These are phyloP conservation scores for Apostichopus parvimensis DNA, from an alignment of 35 echinoderm and acorn worm species.

Conservation along the genomic window DNA sequence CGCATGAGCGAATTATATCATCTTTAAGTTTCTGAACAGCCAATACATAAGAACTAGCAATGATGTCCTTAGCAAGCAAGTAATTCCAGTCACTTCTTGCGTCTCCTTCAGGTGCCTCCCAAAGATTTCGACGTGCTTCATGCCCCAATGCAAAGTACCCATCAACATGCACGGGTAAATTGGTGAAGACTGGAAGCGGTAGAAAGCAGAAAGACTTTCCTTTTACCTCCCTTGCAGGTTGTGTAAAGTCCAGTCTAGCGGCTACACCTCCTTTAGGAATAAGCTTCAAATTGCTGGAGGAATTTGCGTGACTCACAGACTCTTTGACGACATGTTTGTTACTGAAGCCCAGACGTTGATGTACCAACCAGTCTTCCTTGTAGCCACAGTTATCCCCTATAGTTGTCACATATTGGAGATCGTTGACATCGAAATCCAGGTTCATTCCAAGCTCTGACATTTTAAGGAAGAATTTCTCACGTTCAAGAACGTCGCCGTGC, in stretches of 20 bases:
- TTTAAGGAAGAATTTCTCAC: not conserved
- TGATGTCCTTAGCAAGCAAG: constrained; percentile 29
- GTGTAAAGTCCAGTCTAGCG: not conserved
- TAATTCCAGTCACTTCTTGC: constrained; percentile 70
- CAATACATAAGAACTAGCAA: constrained; percentile 58
- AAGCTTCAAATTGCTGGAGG: not conserved
- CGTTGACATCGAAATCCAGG: not conserved
- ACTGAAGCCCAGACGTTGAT: constrained; percentile 21
- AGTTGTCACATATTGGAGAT: not conserved
- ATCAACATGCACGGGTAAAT: constrained; percentile 82
- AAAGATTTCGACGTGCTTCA: constrained; percentile 66
- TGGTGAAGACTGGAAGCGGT: constrained; percentile 72
- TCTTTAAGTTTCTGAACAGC: not conserved
- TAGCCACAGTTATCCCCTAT: constrained; percentile 14
- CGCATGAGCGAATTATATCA: too few species aligned
- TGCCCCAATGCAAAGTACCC: constrained; percentile 84
- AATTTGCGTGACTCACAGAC: not conserved
- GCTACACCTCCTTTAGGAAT: constrained; percentile 60
- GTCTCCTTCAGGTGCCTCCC: constrained; percentile 43
- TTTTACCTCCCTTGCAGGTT: not conserved
- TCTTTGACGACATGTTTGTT: not conserved
- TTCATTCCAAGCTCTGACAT: not conserved
- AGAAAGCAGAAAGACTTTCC: constrained; percentile 70
- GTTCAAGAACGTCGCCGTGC: not conserved
- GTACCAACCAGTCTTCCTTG: constrained; percentile 14